Percentiles rank a stretch among this genome's conserved stretches.
Evolutionary conservation across 2,888 invertebrate species (phyloP).

Genomic region (Stenodera caucasica): DNA sequence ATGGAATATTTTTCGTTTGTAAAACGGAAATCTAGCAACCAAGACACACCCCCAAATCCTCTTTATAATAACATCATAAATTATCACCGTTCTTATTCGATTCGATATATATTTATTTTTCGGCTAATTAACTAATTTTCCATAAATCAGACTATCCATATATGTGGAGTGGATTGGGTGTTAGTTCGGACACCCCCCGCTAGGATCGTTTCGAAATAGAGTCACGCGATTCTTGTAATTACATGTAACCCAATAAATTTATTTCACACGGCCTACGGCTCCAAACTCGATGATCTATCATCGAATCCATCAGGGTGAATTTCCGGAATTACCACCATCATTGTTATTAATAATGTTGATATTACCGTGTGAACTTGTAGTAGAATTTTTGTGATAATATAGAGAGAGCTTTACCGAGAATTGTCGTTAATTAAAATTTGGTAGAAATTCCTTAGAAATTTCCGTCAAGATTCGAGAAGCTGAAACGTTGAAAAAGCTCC

Average conservation of each 20-base stretch:
- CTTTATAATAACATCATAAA: background rate
- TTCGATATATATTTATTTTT: too few relatives aligned
- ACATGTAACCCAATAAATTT: conserved; percentile 49
- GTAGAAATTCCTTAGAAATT: background rate
- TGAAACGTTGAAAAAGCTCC: conserved; percentile 10
- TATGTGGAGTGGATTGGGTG: conserved; percentile 23
- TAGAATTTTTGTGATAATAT: too few relatives aligned
- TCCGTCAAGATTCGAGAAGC: too few relatives aligned
- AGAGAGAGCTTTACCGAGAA: too few relatives aligned
- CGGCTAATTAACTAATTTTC: too few relatives aligned
- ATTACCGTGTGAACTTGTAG: too few relatives aligned
- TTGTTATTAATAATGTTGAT: too few relatives aligned
- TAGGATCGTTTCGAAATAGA: conserved; percentile 32
- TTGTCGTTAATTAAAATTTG: conserved; percentile 5
- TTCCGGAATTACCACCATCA: too few relatives aligned
- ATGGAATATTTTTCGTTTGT: conserved; percentile 18
- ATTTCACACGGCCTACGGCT: conserved; percentile 51
- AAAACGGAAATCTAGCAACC: conserved; percentile 5
- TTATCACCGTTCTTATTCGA: background rate
- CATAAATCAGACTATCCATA: too few relatives aligned
- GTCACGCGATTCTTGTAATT: conserved; percentile 48
- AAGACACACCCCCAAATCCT: background rate
- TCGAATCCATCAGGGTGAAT: conserved; percentile 50
- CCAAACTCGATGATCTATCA: conserved; percentile 47
- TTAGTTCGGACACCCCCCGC: conserved; percentile 25